Evolutionary conservation across 2,888 invertebrate species (phyloP), one percentile per base, ranked within the genome.

Genomic region (Trichogramma dendrolimi): DNA sequence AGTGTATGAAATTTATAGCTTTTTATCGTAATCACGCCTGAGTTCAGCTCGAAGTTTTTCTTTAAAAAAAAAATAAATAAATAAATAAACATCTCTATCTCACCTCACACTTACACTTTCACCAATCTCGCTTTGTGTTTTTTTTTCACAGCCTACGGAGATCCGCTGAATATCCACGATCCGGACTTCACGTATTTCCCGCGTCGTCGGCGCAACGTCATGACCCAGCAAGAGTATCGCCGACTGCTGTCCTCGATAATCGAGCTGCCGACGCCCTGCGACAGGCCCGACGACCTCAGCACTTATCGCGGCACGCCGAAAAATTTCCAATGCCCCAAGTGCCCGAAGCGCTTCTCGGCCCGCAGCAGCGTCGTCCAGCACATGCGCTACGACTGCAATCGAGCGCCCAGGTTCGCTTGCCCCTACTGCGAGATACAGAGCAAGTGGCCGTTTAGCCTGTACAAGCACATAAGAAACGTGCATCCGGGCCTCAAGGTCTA

Each of bases 301-400:
- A 52, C 58, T 8, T 61, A 58, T 27, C 50, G 58, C 4, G 58
- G 49, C 41, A 58, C 43, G 0, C 46, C 58, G 14, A 62, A 63
- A 47, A 58, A 60, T 6, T 67, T 64, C 50, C 62, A 61, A 27
- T 67, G 67, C 11, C 62, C 64, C 4, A 58, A 62, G 27, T 65
- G 65, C 38, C 60, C 61, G 0, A 65, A 65, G 8, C 57, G 58
- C 14, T 63, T 63, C 46, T 61, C 54, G 6, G 58, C 61, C 10
- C 57, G 54, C 38, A 59, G 59, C 44, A 58, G 65, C 52, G 63
- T 60, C 7, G 27, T 60, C n/a, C 61, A 65, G 42, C 79, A 79
- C 68, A 73, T 71, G 67, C 73, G 76, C 46, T 77, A 78, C 68
- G 79, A 78, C 65, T 80, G 80, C 61, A 78, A 78, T 43, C 72